phyloP scores from a whole-genome alignment of 2,113 vertebrate species.

The Myotis davidii region DNA sequence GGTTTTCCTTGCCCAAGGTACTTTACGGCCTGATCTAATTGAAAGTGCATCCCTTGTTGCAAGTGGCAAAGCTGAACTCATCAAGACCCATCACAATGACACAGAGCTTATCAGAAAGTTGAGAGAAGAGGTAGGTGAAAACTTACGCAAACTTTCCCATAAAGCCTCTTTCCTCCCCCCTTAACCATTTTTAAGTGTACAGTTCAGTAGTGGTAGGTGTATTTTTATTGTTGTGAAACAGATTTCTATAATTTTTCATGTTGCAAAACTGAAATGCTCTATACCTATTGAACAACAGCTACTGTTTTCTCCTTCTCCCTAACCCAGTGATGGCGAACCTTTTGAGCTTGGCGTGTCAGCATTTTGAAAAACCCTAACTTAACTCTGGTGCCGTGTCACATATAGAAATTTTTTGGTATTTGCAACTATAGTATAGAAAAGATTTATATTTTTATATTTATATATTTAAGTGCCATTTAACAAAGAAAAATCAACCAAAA shows the following conservation, averaged over 20 bases:
- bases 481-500: too few relatives aligned
- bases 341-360: too few relatives aligned
- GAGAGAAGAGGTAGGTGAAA: constrained; percentile 96
- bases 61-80: constrained; percentile 97
- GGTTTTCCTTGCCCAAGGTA: constrained; percentile 97
- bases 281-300: neutral
- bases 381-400: too few relatives aligned
- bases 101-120: constrained; percentile 98
- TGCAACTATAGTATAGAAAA: too few relatives aligned
- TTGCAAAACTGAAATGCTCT: neutral
- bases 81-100: constrained; percentile 99
- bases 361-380: too few relatives aligned
- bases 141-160: neutral
- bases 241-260: neutral
- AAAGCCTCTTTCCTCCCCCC: neutral
- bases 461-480: too few relatives aligned
- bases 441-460: too few relatives aligned
- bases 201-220: neutral
- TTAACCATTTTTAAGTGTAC: neutral
- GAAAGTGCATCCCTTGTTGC: constrained; percentile 96
- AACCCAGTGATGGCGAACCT: neutral
- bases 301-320: neutral
- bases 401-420: too few relatives aligned
- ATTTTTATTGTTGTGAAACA: neutral
- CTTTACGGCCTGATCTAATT: constrained; percentile 96